These are phyloP conservation scores for Pseudocheirus occidentalis DNA, from an alignment of 2,797 vertebrate species.

Conservation along the genomic window DNA sequence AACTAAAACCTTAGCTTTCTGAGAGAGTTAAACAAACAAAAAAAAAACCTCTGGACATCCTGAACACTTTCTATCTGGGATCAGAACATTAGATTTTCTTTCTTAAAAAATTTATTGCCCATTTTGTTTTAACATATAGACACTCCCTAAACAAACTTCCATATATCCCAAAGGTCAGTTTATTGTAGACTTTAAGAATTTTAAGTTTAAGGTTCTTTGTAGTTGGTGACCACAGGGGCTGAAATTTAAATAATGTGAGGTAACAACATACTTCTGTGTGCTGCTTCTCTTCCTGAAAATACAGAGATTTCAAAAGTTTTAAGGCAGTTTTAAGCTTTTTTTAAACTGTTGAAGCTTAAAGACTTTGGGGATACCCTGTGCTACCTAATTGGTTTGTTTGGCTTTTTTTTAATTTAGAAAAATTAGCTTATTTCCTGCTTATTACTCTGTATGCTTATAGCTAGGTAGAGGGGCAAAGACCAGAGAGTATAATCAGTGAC, in stretches of 20 bases:
- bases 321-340: no score
- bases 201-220: constrained; percentile 32
- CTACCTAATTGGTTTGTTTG: neutral
- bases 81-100: neutral
- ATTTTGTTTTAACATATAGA: neutral
- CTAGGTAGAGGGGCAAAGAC: neutral
- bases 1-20: neutral
- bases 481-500: neutral
- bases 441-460: neutral
- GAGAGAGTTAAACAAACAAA: neutral
- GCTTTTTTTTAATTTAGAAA: neutral
- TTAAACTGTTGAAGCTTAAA: neutral
- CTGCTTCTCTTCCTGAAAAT: neutral
- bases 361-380: neutral
- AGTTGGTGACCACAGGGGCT: neutral
- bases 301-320: neutral
- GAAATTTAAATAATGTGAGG: neutral
- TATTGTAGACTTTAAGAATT: neutral
- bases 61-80: neutral
- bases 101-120: neutral
- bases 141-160: neutral
- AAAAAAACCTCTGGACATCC: neutral
- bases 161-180: neutral
- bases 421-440: constrained; percentile 38
- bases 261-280: neutral